phyloP scores from a whole-genome alignment of 2,113 vertebrate species.

The Gasterosteus nipponicus region DNA sequence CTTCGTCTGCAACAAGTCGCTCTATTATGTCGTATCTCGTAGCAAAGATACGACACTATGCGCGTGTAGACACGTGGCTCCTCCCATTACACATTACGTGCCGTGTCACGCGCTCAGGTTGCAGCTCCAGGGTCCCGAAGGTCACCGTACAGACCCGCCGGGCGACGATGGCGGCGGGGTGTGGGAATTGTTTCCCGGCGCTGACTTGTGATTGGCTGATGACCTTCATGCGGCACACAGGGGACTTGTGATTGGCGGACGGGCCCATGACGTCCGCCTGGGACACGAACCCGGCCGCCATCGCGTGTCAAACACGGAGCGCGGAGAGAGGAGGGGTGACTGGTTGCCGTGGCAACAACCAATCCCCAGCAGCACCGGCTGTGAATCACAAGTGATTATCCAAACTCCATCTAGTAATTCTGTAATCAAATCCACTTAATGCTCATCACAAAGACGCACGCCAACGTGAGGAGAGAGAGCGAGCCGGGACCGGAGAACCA shows the following conservation, averaged over 20 bases:
- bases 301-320: conserved; percentile 49
- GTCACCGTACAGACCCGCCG: conserved; percentile 47
- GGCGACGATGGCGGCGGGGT: conserved; percentile 53
- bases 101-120: background rate
- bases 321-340: conserved; percentile 33
- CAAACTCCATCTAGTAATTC: conserved; percentile 49
- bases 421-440: conserved; percentile 52
- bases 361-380: conserved; percentile 39
- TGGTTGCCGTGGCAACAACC: conserved; percentile 48
- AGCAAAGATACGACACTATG: too few species aligned
- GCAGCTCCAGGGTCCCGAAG: conserved; percentile 28
- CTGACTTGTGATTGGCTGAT: conserved; percentile 66
- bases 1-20: too few species aligned
- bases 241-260: conserved; percentile 64
- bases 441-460: conserved; percentile 9
- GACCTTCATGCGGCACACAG: conserved; percentile 51
- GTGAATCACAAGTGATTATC: conserved; percentile 71
- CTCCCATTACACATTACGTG: background rate
- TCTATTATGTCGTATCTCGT: too few species aligned
- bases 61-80: background rate
- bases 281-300: too few species aligned
- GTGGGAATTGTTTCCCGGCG: conserved; percentile 48
- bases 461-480: background rate
- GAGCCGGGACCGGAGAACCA: conserved; percentile 14
- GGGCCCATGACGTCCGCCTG: background rate